A percentile compares a stretch with the other conserved stretches of the same genome.
Evolutionary conservation across 2,888 invertebrate genomes (phyloP).

Genomic region (Pheosia gnoma): DNA sequence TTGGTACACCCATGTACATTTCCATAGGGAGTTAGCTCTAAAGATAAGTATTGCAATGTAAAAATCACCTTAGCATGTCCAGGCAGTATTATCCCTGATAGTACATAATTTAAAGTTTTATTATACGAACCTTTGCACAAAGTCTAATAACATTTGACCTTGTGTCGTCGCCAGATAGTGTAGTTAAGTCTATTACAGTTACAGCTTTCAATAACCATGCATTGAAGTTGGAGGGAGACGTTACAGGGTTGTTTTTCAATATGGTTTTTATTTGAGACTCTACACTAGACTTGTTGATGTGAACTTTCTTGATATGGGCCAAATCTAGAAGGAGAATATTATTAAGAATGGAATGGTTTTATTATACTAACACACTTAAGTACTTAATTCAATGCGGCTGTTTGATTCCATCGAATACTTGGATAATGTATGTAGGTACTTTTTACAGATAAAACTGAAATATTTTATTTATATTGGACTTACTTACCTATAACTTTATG

Average conservation of each 20-base stretch:
- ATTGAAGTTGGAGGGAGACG: constrained; percentile 80
- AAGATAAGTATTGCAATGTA: no score
- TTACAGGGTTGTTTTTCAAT: constrained; percentile 57
- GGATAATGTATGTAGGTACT: background rate
- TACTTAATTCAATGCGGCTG: background rate
- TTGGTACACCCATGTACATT: no score
- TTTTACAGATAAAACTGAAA: background rate
- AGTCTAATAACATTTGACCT: constrained; percentile 90
- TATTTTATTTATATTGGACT: background rate
- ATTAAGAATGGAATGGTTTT: no score
- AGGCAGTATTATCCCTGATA: no score
- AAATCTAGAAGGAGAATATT: constrained; percentile 44
- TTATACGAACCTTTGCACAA: constrained; percentile 88
- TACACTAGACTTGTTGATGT: constrained; percentile 61
- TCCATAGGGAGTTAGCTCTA: no score
- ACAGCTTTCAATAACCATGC: constrained; percentile 93
- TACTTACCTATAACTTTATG: constrained; percentile 12
- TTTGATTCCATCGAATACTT: background rate
- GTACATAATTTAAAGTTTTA: no score
- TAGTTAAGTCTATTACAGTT: constrained; percentile 96
- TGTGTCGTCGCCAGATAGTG: constrained; percentile 93
- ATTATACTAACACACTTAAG: no score
- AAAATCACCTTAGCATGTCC: no score
- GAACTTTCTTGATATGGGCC: constrained; percentile 48
- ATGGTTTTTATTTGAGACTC: constrained; percentile 63